phyloP scores from a whole-genome alignment of 2,113 vertebrate species.

The Alligator sinensis region DNA sequence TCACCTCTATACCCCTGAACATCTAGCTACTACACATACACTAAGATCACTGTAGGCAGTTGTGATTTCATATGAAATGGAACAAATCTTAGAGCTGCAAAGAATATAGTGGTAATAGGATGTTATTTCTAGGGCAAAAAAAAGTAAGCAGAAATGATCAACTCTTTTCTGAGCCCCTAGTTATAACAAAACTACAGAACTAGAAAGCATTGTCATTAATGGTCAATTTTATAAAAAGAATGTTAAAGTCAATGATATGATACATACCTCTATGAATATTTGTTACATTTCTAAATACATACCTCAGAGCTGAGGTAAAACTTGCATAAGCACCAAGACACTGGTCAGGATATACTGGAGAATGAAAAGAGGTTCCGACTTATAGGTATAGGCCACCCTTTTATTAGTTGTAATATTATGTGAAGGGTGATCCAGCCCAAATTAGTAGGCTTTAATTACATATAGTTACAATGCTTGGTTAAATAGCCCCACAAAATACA shows the following conservation, averaged over 20 bases:
- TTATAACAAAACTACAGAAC: neutral
- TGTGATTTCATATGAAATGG: constrained; percentile 2
- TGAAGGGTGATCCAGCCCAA: neutral
- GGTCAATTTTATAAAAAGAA: neutral
- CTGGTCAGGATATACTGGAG: neutral
- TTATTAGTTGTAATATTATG: accelerated
- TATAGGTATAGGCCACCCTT: neutral
- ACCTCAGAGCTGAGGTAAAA: accelerated
- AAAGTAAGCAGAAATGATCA: neutral
- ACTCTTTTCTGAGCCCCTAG: neutral
- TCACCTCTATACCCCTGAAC: neutral
- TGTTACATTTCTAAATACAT: neutral
- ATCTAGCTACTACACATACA: constrained; percentile 5
- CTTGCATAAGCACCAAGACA: neutral
- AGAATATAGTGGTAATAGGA: constrained; percentile 15
- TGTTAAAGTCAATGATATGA: neutral
- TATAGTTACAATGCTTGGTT: neutral
- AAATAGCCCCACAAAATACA: neutral
- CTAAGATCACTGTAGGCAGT: neutral
- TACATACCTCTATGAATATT: neutral
- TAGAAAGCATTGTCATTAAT: neutral
- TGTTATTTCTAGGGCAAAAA: constrained; percentile 8
- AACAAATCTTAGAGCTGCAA: neutral
- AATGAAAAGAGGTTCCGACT: neutral
- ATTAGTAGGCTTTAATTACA: constrained; percentile 6